Evolutionary conservation across 53 echinoderm and acorn worm species (phyloP).

Genomic region (Astropecten irregularis): DNA sequence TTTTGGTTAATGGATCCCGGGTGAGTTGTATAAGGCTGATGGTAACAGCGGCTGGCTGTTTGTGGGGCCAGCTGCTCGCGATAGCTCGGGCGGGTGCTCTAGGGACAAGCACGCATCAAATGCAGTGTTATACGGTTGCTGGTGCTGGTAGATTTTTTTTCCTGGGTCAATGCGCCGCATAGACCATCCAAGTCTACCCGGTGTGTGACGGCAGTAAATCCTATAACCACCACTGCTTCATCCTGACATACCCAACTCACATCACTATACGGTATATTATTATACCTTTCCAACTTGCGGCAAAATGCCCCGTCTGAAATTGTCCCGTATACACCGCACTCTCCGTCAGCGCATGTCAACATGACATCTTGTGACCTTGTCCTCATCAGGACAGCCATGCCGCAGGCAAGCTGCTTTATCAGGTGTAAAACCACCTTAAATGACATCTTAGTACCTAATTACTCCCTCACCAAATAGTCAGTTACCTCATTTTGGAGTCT

Average conservation of each 20-base stretch:
- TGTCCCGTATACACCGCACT: neutral
- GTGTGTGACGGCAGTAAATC: slow-evolving; percentile 38
- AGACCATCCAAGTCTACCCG: slow-evolving; percentile 3
- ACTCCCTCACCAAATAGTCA: neutral
- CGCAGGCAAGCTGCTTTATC: neutral
- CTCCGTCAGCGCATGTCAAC: neutral
- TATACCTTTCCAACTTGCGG: too few relatives aligned
- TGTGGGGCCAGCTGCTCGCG: neutral
- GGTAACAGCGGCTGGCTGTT: neutral
- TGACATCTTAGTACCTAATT: slow-evolving; percentile 15
- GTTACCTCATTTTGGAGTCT: slow-evolving; percentile 10
- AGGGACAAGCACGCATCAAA: slow-evolving; percentile 55
- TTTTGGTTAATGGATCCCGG: neutral
- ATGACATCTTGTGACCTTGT: slow-evolving; percentile 5
- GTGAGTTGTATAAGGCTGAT: too few relatives aligned
- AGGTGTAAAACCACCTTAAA: neutral
- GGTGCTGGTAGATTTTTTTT: slow-evolving; percentile 1
- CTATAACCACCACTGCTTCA: neutral
- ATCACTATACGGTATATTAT: too few relatives aligned
- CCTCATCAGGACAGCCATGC: slow-evolving; percentile 5
- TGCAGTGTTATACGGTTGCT: slow-evolving; percentile 24
- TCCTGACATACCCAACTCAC: too few relatives aligned
- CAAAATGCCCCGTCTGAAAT: too few relatives aligned
- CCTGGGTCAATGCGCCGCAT: slow-evolving; percentile 19
- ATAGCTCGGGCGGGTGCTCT: too few relatives aligned